These are phyloP conservation scores for Spinus pinus DNA, from an alignment of 2,797 vertebrate genomes.

Conservation along the genomic window DNA sequence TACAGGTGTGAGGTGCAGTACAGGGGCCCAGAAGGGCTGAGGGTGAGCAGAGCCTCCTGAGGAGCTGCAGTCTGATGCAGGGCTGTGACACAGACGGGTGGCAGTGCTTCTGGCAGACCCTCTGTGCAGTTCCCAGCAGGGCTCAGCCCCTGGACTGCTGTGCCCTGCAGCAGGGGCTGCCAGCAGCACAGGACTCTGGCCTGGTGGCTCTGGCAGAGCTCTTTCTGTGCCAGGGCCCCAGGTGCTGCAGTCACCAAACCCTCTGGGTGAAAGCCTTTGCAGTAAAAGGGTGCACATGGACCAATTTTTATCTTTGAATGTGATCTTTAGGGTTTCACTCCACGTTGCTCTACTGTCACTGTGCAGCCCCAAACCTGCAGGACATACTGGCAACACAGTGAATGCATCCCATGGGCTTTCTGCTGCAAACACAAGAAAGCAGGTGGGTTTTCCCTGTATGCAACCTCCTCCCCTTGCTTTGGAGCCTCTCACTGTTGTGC, in stretches of 20 bases:
- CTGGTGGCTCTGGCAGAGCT: not conserved
- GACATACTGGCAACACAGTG: not conserved
- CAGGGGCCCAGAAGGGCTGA: not conserved
- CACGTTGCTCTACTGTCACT: rapidly evolving
- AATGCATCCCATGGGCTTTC: not conserved
- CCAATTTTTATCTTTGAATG: not conserved
- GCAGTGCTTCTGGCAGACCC: not conserved
- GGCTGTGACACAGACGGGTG: not conserved
- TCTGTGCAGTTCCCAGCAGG: not conserved
- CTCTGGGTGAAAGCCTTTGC: not conserved
- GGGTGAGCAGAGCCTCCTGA: not conserved
- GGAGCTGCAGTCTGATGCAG: not conserved
- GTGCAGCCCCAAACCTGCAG: not conserved
- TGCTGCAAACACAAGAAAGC: not conserved
- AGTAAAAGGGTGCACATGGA: not conserved
- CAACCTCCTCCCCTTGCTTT: not conserved
- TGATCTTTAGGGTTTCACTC: not conserved
- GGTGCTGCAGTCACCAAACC: not conserved
- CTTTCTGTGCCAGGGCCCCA: rapidly evolving
- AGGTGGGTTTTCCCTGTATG: not conserved
- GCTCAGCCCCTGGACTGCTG: not conserved
- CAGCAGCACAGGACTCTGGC: not conserved
- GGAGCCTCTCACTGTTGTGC: not conserved
- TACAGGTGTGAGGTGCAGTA: not conserved
- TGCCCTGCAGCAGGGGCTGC: not conserved